Evolutionary conservation across 2,888 invertebrate genomes (phyloP).

Genomic region (Diabrotica balteata): DNA sequence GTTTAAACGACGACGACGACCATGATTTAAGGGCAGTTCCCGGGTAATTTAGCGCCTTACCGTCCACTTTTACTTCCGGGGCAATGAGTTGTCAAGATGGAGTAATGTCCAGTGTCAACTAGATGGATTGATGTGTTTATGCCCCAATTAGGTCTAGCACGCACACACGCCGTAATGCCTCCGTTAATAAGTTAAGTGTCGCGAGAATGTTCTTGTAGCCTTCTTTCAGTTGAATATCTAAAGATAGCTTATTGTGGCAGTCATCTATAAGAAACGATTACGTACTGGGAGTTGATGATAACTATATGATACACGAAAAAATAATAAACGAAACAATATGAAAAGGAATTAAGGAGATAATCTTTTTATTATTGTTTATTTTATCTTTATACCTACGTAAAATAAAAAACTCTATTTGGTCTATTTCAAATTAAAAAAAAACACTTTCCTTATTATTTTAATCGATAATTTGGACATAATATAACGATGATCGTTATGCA

Average conservation of each 20-base stretch:
- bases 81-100: slow-evolving; percentile 51
- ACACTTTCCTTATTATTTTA: no score
- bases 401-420: no score
- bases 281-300: no score
- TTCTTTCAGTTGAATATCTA: slow-evolving; percentile 2
- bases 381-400: no score
- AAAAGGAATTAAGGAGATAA: no score
- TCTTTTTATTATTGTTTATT: no score
- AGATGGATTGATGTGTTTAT: slow-evolving; percentile 57
- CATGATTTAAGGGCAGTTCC: slow-evolving; percentile 17
- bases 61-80: slow-evolving; percentile 49
- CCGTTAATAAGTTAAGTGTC: slow-evolving; percentile 37
- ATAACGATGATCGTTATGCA: no score
- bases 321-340: no score
- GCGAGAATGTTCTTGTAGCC: neutral
- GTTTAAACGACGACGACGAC: slow-evolving; percentile 15
- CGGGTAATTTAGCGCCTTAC: slow-evolving; percentile 46
- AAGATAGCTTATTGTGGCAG: neutral
- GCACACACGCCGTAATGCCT: slow-evolving; percentile 46
- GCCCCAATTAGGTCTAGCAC: slow-evolving; percentile 52
- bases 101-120: slow-evolving; percentile 55
- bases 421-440: no score
- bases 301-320: no score
- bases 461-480: no score
- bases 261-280: no score